These are phyloP conservation scores for Phrynocephalus vlangalii DNA, from an alignment of 2,797 vertebrate species.

Conservation along the genomic window DNA sequence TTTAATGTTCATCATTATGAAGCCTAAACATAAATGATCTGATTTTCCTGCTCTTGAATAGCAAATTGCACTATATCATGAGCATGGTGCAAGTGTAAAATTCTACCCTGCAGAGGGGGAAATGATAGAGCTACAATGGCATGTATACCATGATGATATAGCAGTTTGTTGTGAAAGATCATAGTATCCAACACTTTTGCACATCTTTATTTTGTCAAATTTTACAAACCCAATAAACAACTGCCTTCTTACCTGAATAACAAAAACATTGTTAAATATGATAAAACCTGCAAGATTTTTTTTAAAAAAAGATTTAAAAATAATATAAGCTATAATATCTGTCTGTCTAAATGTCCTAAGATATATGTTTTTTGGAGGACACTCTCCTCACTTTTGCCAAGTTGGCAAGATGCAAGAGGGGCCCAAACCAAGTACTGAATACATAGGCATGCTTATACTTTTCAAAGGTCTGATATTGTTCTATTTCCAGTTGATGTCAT, in stretches of 20 bases:
- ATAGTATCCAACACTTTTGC: background rate
- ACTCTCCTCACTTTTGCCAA: too few species aligned
- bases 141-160: background rate
- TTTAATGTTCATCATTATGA: background rate
- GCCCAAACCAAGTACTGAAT: too few species aligned
- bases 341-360: too few species aligned
- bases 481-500: too few species aligned
- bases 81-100: background rate
- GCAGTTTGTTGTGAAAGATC: background rate
- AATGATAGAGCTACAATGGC: background rate
- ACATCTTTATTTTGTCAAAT: background rate
- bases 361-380: too few species aligned
- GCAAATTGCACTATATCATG: background rate
- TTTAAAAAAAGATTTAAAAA: background rate
- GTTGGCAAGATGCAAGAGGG: too few species aligned
- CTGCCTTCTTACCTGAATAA: background rate
- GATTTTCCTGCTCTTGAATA: background rate
- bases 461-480: too few species aligned
- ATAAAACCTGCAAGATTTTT: background rate
- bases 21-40: background rate
- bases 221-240: background rate
- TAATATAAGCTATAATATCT: background rate
- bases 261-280: background rate
- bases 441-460: too few species aligned
- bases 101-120: background rate